Evolutionary conservation across 2,888 invertebrate species (phyloP), one percentile per base, ranked within the genome.

Genomic region (Caenorhabditis sp.): DNA sequence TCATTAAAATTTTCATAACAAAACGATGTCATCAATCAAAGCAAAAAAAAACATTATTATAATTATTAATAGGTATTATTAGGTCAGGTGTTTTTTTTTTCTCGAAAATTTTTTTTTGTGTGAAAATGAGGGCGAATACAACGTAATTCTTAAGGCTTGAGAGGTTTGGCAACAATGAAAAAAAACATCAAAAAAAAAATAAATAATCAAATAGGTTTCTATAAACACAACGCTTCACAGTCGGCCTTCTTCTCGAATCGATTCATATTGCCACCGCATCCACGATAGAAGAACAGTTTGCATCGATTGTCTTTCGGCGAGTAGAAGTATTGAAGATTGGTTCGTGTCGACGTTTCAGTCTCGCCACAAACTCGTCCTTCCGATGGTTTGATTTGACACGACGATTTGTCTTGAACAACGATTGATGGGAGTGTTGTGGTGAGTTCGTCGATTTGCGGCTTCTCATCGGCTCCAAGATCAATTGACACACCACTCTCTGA

Each of bases 241-340:
- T 82, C 84, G 61, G 77, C 64, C 64, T 84, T 84, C 64, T 77
- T 76, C 36, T 82, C 83, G 69, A 84, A 84, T 57, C 84, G 78
- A 67, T 85, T 85, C 64, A 69, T 76, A 58, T 83, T 85, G 53
- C 84, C 85, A 60, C 84, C 85, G 65, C 86, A 86, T 31, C 86
- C 86, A 61, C 80, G 76, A 78, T 77, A 79, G 81, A 84, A 84
- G 83, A 84, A 86, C 24, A 86, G 81, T 62, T 86, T 86, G 78
- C 84, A 86, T 24, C 81, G 73, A 55, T 78, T 77, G 67, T 82
- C 79, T 31, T 72, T 72, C 27, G 78, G 78, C n/a, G 81, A 82
- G 74, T 83, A 86, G 82, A 83, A 86, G 78, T 82, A 86, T 60
- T 85, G 85, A 37, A 86, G 83, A 66, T 86, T 83, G 10, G 86